Conservation (phyloP, 2,113 vertebrate species). For the Paramormyrops kingsleyae region DNA sequence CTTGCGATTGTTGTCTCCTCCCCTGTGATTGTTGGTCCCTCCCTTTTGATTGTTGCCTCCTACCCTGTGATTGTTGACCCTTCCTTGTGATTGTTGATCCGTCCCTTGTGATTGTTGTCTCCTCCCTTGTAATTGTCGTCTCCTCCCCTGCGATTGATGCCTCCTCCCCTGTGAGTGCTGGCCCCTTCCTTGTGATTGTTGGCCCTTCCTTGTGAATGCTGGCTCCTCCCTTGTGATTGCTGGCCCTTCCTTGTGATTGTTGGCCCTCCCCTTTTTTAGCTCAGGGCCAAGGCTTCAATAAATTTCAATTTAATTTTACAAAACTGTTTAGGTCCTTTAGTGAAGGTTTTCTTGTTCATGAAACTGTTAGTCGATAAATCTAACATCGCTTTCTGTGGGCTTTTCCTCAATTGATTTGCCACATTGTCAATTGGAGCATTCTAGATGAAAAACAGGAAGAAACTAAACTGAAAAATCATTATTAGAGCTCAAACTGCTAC, state of each 20-base stretch:
- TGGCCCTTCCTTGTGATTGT: not conserved
- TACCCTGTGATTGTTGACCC: too few relatives aligned
- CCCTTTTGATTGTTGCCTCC: fast-evolving
- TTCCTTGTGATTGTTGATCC: fast-evolving
- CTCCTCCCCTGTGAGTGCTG: not conserved
- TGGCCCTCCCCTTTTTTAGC: not conserved
- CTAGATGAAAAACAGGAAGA: not conserved
- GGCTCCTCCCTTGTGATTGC: not conserved
- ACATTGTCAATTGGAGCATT: not conserved
- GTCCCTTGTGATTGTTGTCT: not conserved
- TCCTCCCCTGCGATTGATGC: not conserved
- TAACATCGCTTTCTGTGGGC: not conserved
- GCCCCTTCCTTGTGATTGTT: fast-evolving
- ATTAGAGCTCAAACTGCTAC: not conserved
- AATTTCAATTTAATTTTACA: not conserved
- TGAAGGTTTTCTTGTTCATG: not conserved
- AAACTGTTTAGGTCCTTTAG: not conserved
- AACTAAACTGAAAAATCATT: not conserved
- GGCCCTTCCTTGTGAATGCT: not conserved
- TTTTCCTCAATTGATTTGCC: not conserved
- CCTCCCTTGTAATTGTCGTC: not conserved
- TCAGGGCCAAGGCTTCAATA: not conserved
- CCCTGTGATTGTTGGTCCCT: too few relatives aligned
- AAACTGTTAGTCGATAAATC: not conserved
- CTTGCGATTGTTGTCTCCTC: not conserved